Conservation (phyloP, 2,888 invertebrate genomes). For the Helicoverpa assulta region DNA sequence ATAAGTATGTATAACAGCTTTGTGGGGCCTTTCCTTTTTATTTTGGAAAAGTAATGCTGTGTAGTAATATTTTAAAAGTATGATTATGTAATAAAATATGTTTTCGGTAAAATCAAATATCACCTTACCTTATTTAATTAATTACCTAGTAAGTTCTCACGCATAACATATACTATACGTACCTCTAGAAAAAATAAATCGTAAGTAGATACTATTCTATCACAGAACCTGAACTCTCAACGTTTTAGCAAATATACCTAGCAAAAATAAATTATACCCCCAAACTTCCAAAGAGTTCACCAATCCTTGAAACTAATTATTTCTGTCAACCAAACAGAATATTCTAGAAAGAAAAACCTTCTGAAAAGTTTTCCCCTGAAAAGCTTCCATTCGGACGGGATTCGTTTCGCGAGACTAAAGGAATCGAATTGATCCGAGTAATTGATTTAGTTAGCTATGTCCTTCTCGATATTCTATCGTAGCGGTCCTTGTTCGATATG, state of each 20-base stretch:
- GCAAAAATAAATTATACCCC: neutral
- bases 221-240: too few relatives aligned
- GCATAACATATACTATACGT: too few relatives aligned
- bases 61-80: neutral
- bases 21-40: neutral
- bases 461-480: slow-evolving; percentile 50
- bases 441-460: slow-evolving; percentile 62
- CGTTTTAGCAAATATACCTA: neutral
- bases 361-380: slow-evolving; percentile 43
- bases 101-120: too few relatives aligned
- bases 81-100: too few relatives aligned
- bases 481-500: slow-evolving; percentile 37
- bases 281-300: neutral
- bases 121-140: too few relatives aligned
- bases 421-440: slow-evolving; percentile 61
- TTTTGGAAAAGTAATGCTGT: neutral
- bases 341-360: slow-evolving; percentile 31
- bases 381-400: slow-evolving; percentile 46
- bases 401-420: slow-evolving; percentile 52
- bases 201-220: too few relatives aligned
- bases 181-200: too few relatives aligned
- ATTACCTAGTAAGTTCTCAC: too few relatives aligned
- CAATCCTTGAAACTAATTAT: slow-evolving; percentile 30
- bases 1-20: slow-evolving; percentile 37
- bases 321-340: slow-evolving; percentile 26